Conservation (phyloP, 1,140 invertebrate genomes). For the Drosophila athabasca region DNA sequence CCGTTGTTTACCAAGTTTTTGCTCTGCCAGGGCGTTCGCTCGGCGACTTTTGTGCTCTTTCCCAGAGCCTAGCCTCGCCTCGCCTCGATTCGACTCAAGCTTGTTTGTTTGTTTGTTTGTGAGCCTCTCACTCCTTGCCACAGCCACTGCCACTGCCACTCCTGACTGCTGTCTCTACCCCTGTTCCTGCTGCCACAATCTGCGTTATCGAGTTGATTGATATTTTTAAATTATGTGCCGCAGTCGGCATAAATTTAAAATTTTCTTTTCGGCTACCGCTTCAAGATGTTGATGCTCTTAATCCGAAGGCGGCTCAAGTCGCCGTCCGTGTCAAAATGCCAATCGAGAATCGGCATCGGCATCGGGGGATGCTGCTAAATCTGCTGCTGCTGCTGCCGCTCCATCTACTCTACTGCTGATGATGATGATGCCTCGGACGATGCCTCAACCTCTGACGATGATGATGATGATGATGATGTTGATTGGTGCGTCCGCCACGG, state of each 20-base stretch:
- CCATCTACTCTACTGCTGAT: background rate
- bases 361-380: background rate
- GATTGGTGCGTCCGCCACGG: constrained; percentile 63
- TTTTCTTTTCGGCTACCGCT: constrained; percentile 43
- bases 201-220: constrained; percentile 81
- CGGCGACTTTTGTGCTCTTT: constrained; percentile 58
- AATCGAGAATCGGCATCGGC: constrained; percentile 59
- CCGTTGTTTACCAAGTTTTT: constrained; percentile 75
- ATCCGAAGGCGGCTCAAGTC: constrained; percentile 65
- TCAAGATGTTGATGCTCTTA: constrained; percentile 70
- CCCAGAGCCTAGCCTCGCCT: background rate
- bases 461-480: constrained; percentile 51
- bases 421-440: constrained; percentile 9
- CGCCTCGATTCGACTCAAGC: constrained; percentile 1
- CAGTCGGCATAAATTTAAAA: constrained; percentile 80
- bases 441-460: constrained; percentile 15
- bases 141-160: background rate
- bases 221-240: constrained; percentile 81
- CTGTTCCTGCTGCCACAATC: constrained; percentile 44
- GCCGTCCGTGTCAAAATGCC: constrained; percentile 75
- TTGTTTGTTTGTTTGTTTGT: constrained; percentile 65
- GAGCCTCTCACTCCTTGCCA: too few relatives aligned
- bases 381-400: background rate
- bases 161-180: background rate
- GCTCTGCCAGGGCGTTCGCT: constrained; percentile 17